These are phyloP conservation scores for Dryomyza anilis DNA, from an alignment of 2,888 invertebrate genomes.

Conservation along the genomic window DNA sequence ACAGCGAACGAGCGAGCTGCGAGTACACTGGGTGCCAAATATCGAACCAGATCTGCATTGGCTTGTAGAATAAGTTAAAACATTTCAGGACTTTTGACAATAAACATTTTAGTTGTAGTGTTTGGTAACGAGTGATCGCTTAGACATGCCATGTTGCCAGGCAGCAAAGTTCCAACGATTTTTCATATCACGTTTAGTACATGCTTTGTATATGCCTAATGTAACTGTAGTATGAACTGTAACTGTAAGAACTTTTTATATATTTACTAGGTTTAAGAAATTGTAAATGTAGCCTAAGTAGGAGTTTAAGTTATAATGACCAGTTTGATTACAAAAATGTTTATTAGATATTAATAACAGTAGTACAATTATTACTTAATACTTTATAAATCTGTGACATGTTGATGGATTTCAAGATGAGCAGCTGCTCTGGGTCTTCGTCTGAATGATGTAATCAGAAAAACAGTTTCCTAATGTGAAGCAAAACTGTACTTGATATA, in stretches of 20 bases:
- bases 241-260: neutral
- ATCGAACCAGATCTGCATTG: constrained; percentile 2
- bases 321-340: no score
- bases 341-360: no score
- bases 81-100: constrained; percentile 20
- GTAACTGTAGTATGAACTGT: neutral
- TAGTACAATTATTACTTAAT: no score
- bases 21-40: neutral
- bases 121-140: neutral
- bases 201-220: neutral
- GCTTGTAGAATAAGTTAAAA: neutral
- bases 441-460: no score
- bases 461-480: no score
- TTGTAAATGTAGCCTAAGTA: neutral
- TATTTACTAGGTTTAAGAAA: neutral
- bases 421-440: no score
- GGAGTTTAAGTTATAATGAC: no score
- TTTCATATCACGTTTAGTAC: constrained; percentile 13
- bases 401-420: no score
- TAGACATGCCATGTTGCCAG: neutral
- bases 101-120: neutral
- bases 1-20: neutral
- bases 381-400: no score
- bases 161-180: neutral
- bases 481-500: no score